These are phyloP conservation scores for Agapostemon virescens DNA, from an alignment of 2,888 invertebrate species.

Conservation along the genomic window DNA sequence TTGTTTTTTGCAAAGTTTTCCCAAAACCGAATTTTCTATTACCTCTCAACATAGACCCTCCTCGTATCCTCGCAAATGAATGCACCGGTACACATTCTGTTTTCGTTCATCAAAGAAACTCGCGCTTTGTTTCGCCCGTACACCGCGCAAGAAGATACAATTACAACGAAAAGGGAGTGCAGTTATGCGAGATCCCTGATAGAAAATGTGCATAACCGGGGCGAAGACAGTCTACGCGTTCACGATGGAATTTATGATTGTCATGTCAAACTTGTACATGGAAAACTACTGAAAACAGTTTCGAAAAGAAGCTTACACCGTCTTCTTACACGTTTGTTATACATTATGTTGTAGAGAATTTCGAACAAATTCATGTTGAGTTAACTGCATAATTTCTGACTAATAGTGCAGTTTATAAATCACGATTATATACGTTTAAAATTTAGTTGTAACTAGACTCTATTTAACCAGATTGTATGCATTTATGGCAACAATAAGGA, in stretches of 20 bases:
- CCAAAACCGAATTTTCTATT: slow-evolving; percentile 6
- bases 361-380: too few species aligned
- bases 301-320: too few species aligned
- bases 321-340: neutral
- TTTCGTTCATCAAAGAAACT: neutral
- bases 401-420: too few species aligned
- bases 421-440: too few species aligned
- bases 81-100: slow-evolving; percentile 17
- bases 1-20: slow-evolving; percentile 36
- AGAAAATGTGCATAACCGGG: neutral
- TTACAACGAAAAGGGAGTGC: neutral
- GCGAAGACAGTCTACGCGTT: neutral
- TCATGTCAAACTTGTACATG: neutral
- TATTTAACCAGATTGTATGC: too few species aligned
- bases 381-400: too few species aligned
- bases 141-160: neutral
- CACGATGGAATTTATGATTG: neutral
- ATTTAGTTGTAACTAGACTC: too few species aligned
- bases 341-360: neutral
- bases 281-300: neutral
- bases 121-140: neutral
- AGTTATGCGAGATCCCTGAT: slow-evolving; percentile 1
- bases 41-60: slow-evolving; percentile 40
- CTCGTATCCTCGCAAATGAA: neutral
- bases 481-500: too few species aligned